These are phyloP conservation scores for Willowsia nigromaculata DNA, from an alignment of 2,888 invertebrate species.

Conservation along the genomic window DNA sequence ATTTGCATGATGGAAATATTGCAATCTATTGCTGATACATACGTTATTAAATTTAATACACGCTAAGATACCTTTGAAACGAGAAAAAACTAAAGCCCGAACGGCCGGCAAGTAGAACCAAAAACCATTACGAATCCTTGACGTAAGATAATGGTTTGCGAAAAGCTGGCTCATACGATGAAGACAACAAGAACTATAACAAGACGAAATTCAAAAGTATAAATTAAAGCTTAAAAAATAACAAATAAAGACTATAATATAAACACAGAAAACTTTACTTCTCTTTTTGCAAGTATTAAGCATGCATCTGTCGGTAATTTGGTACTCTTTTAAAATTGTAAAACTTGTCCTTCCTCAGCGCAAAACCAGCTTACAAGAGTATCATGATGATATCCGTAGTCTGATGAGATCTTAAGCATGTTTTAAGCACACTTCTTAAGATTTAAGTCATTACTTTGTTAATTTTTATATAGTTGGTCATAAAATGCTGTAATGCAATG, in stretches of 20 bases:
- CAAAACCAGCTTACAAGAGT: background rate
- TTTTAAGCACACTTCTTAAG: constrained; percentile 10
- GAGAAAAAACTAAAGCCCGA: no score
- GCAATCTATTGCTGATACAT: no score
- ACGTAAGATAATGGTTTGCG: background rate
- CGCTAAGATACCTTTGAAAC: no score
- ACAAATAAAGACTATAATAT: no score
- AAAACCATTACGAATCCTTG: background rate
- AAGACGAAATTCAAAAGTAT: background rate
- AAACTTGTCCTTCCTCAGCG: background rate
- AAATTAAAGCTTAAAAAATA: background rate
- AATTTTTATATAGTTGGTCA: background rate
- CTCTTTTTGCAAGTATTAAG: background rate
- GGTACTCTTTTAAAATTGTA: background rate
- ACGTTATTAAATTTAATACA: background rate
- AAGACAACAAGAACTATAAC: background rate
- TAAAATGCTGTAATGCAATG: background rate
- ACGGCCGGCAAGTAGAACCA: background rate
- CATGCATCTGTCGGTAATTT: background rate
- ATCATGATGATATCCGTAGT: background rate
- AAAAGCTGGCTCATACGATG: background rate
- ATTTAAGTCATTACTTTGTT: background rate
- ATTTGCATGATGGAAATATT: no score
- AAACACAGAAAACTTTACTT: background rate
- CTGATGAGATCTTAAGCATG: background rate